Evolutionary conservation across 2,888 invertebrate species (phyloP).

Genomic region (Cataglyphis altisquamis): DNA sequence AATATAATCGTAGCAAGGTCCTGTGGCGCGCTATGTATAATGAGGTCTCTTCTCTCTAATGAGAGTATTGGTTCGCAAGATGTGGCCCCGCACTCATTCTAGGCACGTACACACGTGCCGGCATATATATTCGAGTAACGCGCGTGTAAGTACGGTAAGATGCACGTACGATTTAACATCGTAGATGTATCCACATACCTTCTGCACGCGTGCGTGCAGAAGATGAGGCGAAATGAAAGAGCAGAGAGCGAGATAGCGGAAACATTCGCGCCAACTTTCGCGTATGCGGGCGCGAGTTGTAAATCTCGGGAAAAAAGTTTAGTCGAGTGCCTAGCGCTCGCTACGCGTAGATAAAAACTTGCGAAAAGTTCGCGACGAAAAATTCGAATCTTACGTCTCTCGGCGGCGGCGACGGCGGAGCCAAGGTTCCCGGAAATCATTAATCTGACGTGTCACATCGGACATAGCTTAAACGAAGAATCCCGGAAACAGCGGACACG

Average conservation of each 20-base stretch:
- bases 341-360: slow-evolving; percentile 71
- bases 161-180: slow-evolving; percentile 36
- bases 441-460: slow-evolving; percentile 49
- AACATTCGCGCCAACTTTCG: slow-evolving; percentile 65
- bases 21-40: slow-evolving; percentile 75
- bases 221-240: slow-evolving; percentile 23
- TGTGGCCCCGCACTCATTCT: slow-evolving; percentile 34
- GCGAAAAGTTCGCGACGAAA: slow-evolving; percentile 54
- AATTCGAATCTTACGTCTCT: slow-evolving; percentile 47
- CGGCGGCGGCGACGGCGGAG: slow-evolving; percentile 1
- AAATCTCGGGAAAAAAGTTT: slow-evolving; percentile 64
- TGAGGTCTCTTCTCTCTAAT: slow-evolving; percentile 79
- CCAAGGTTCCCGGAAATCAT: slow-evolving; percentile 41
- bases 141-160: slow-evolving; percentile 42
- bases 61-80: slow-evolving; percentile 73
- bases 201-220: slow-evolving; percentile 23
- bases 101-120: slow-evolving; percentile 44
- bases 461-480: slow-evolving; percentile 46
- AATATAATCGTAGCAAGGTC: slow-evolving; percentile 81
- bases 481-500: slow-evolving; percentile 51
- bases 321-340: slow-evolving; percentile 58
- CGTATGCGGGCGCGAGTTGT: slow-evolving; percentile 62
- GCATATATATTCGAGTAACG: slow-evolving; percentile 20
- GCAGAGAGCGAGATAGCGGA: slow-evolving; percentile 42
- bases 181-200: slow-evolving; percentile 1